Evolutionary conservation across 2,888 invertebrate species (phyloP), one percentile per base, ranked within the genome.

Genomic region (Anticlea derivata): DNA sequence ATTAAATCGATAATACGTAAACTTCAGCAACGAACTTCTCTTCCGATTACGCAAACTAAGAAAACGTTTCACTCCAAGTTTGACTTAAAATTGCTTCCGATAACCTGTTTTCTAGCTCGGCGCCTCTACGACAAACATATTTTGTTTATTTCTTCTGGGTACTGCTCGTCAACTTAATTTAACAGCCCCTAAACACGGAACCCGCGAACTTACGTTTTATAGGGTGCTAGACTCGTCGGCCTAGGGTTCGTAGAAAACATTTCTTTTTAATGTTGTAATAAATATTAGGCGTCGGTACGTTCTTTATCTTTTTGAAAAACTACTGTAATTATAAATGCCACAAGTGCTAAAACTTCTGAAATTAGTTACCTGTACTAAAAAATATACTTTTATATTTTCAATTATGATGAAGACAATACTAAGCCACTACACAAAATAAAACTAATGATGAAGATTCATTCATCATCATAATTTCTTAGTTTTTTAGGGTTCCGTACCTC

Each of bases 101-200:
- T 58, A 50, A 41, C 46, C 50, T 46, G 37, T 55, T 53, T 54
- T 53, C 49, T 38, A 41, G 37, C 26, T 22, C 45, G 24, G 26
- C 40, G 39, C 44, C 24, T 23, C 24, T 44, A 13, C 29, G 49
- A 55, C 49, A 51, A 55, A 47, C 47, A 47, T 44, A 52, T 58
- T 55, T 47, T 46, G 53, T 50, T 30, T 54, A 64, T 63, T 59
- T 64, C 60, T 49, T 37, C 41, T 55, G 60, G 61, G 62, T 68
- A 58, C 43, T 53, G 41, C 58, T 55, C 71, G 72, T 75, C 68
- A 73, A 74, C 71, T 72, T 79, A 75, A 79, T 79, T 81, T 82
- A 75, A 83, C 79, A 78, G 75, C 76, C 61, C 52, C 68, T 70
- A 66, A 74, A 71, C 84, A 83, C 80, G 83, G 65, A 63, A 72